A percentile compares a stretch with the other conserved stretches of the same genome.
phyloP scores from a whole-genome alignment of 2,113 vertebrate genomes.

The Platanista minor region DNA sequence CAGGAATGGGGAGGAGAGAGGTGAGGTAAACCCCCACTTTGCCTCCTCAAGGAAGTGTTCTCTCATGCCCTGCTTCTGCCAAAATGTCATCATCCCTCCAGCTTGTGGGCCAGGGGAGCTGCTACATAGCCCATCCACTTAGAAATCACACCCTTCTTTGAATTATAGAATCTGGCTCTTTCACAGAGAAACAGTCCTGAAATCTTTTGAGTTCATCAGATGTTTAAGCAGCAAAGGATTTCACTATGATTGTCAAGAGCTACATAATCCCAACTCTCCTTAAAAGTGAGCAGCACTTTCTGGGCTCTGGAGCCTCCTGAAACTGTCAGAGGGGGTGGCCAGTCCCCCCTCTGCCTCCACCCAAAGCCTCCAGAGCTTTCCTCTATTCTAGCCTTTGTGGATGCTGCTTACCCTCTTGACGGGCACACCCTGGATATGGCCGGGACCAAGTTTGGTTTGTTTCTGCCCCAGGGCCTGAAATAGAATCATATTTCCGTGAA shows the following conservation, averaged over 20 bases:
- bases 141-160: not conserved
- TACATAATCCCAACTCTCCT: rapidly evolving
- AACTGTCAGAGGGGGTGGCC: not conserved
- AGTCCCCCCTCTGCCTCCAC: not conserved
- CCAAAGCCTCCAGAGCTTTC: not conserved
- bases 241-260: not conserved
- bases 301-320: not conserved
- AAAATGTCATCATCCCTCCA: not conserved
- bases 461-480: not conserved
- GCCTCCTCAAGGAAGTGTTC: not conserved
- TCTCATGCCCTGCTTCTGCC: not conserved
- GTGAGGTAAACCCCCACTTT: too few species aligned
- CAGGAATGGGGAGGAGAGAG: not conserved
- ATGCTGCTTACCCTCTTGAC: not conserved
- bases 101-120: too few species aligned
- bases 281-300: not conserved
- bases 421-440: not conserved
- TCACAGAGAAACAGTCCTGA: not conserved
- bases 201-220: not conserved
- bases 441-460: not conserved
- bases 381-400: too few species aligned
- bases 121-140: not conserved
- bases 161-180: not conserved
- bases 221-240: not conserved
- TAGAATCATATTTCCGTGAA: not conserved